These are phyloP conservation scores for Trachurus trachurus DNA, from an alignment of 2,797 vertebrate species.

Conservation along the genomic window DNA sequence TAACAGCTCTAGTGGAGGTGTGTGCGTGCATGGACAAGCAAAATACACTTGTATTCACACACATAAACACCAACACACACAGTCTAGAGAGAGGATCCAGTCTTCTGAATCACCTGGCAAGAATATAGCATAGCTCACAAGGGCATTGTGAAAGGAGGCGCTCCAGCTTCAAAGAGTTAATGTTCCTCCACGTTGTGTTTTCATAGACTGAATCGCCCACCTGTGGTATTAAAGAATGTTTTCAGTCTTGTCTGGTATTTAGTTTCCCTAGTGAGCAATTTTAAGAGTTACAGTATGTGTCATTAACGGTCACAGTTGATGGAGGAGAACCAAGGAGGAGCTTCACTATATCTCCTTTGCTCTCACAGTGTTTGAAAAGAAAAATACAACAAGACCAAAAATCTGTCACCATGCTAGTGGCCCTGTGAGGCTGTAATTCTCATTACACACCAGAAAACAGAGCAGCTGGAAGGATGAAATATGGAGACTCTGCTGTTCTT, in stretches of 20 bases:
- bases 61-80: constrained; percentile 15
- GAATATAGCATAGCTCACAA: constrained; percentile 24
- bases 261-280: constrained; percentile 51
- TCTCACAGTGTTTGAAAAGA: constrained; percentile 19
- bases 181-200: constrained; percentile 48
- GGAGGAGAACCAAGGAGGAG: constrained; percentile 19
- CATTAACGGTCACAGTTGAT: constrained; percentile 52
- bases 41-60: constrained; percentile 13
- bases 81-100: constrained; percentile 45
- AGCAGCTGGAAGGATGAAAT: constrained; percentile 18
- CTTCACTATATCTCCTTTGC: constrained; percentile 13
- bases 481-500: constrained; percentile 4
- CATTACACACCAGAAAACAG: constrained; percentile 13
- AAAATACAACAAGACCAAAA: constrained; percentile 23
- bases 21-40: constrained; percentile 22
- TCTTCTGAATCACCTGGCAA: constrained; percentile 42
- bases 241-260: constrained; percentile 69
- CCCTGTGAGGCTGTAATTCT: constrained; percentile 32
- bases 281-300: constrained; percentile 55
- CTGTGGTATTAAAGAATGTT: constrained; percentile 69
- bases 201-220: constrained; percentile 61
- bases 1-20: constrained; percentile 34
- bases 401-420: constrained; percentile 37
- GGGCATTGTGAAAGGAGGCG: constrained; percentile 14
- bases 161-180: constrained; percentile 52